Evolutionary conservation across 2,797 vertebrate genomes (phyloP).

Genomic region (Vireo griseus): DNA sequence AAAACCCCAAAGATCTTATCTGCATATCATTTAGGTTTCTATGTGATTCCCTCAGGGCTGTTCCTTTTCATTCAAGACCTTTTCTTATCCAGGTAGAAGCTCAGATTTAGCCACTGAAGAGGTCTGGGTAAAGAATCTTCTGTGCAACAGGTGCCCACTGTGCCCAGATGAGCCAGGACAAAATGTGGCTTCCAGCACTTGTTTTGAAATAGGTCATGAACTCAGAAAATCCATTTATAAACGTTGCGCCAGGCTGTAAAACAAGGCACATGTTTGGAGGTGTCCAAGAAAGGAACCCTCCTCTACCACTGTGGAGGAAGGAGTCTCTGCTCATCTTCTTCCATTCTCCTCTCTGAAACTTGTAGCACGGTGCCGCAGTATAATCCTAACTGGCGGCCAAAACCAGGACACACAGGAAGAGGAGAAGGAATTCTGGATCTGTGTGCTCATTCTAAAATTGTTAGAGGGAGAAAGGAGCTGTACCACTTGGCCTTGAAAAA

Average conservation of each 20-base stretch:
- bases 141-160: neutral
- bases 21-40: neutral
- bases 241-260: neutral
- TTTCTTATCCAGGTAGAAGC: neutral
- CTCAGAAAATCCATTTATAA: slow-evolving; percentile 28
- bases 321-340: neutral
- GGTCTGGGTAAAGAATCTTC: neutral
- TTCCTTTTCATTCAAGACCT: neutral
- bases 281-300: neutral
- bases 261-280: neutral
- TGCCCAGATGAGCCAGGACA: neutral
- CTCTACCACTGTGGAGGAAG: neutral
- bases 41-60: neutral
- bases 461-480: neutral
- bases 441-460: neutral
- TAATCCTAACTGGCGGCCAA: neutral
- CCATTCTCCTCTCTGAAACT: neutral
- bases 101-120: neutral
- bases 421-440: neutral
- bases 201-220: neutral
- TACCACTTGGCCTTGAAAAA: neutral
- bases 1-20: neutral
- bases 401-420: neutral
- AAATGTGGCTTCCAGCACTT: neutral
- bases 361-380: accelerated